A percentile compares a stretch with the other conserved stretches of the same genome.
phyloP scores from a whole-genome alignment of 2,888 invertebrate species.

The Agrochola circellaris region DNA sequence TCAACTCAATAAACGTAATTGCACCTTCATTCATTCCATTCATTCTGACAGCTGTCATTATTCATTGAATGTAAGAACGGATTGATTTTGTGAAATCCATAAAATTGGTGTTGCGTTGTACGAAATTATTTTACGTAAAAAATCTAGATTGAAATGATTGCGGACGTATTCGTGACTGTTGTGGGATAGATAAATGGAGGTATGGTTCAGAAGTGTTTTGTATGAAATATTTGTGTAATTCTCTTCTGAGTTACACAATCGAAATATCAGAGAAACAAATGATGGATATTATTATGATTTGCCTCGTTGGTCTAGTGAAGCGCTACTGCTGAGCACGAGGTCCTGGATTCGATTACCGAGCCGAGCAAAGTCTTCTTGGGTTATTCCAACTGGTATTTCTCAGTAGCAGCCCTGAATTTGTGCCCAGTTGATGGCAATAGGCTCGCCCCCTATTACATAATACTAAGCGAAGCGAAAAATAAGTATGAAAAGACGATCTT shows the following conservation, averaged over 20 bases:
- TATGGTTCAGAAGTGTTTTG: conserved; percentile 11
- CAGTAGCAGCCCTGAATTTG: too few relatives aligned
- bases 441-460: too few relatives aligned
- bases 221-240: conserved; percentile 36
- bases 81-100: conserved; percentile 60
- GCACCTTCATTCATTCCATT: conserved; percentile 52
- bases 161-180: conserved; percentile 53
- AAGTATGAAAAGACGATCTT: too few relatives aligned
- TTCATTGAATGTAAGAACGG: conserved; percentile 51
- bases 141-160: conserved; percentile 60
- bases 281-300: too few relatives aligned
- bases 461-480: too few relatives aligned
- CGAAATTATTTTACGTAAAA: conserved; percentile 58
- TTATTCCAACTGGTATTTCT: too few relatives aligned
- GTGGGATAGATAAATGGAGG: conserved; percentile 11
- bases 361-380: too few relatives aligned
- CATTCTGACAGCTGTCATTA: conserved; percentile 47
- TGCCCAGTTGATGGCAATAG: too few relatives aligned
- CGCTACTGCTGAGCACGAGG: too few relatives aligned
- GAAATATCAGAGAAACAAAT: too few relatives aligned
- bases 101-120: conserved; percentile 54
- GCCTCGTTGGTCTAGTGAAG: too few relatives aligned
- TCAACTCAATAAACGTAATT: conserved; percentile 41
- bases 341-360: too few relatives aligned
- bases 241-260: background rate